A percentile compares a stretch with the other conserved stretches of the same genome.
Evolutionary conservation across 2,888 invertebrate species (phyloP).

Genomic region (Chouioia cunea): DNA sequence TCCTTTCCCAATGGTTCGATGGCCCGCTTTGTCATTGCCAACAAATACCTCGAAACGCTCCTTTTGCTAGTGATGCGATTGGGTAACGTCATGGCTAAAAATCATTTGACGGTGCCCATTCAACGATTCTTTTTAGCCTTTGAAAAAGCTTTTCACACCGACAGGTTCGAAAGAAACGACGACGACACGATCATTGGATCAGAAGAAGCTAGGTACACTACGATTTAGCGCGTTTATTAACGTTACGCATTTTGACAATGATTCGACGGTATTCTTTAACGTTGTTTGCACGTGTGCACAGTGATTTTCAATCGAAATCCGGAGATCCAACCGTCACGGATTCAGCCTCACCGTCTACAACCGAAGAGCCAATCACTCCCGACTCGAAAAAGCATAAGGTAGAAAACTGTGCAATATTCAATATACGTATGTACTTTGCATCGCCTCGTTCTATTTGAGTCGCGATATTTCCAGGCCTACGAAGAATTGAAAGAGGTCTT

Average conservation of each 20-base stretch:
- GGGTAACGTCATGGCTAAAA: slow-evolving; percentile 83
- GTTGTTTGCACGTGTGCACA: slow-evolving; percentile 25
- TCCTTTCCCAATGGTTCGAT: slow-evolving; percentile 85
- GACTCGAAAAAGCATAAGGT: slow-evolving; percentile 63
- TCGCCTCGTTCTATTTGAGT: neutral
- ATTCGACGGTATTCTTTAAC: too few species aligned
- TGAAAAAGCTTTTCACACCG: slow-evolving; percentile 76
- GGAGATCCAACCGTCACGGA: slow-evolving; percentile 68
- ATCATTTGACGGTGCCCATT: slow-evolving; percentile 78
- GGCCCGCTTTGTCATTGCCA: slow-evolving; percentile 81
- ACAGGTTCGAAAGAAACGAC: slow-evolving; percentile 46
- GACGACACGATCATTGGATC: slow-evolving; percentile 36
- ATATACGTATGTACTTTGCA: slow-evolving; percentile 5
- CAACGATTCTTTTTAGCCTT: slow-evolving; percentile 84
- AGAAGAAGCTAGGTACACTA: slow-evolving; percentile 49
- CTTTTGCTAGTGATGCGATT: slow-evolving; percentile 83
- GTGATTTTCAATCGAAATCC: slow-evolving; percentile 27
- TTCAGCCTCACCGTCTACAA: slow-evolving; percentile 73
- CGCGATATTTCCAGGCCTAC: slow-evolving; percentile 71
- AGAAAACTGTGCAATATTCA: slow-evolving; percentile 46
- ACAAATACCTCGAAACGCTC: slow-evolving; percentile 85
- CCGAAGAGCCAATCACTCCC: slow-evolving; percentile 56
- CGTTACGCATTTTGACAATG: too few species aligned
- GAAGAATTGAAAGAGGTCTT: slow-evolving; percentile 88
- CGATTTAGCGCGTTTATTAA: too few species aligned